phyloP scores from a whole-genome alignment of 2,888 invertebrate genomes.

The Amorpha juglandis region DNA sequence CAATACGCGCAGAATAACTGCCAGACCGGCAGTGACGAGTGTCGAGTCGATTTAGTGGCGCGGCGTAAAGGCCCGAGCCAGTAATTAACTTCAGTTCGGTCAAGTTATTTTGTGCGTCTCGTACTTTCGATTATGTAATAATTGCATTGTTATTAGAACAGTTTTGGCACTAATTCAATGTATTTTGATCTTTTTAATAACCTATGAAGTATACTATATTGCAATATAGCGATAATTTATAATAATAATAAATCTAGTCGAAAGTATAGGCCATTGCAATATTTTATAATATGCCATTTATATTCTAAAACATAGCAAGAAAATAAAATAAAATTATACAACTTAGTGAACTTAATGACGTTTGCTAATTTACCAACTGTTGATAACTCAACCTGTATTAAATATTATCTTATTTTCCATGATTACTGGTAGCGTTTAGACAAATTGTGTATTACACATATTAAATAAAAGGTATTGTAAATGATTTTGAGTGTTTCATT shows the following conservation, averaged over 20 bases:
- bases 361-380: slow-evolving; percentile 4
- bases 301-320: slow-evolving; percentile 11
- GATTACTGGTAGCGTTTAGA: slow-evolving; percentile 61
- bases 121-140: neutral
- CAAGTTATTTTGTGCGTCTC: neutral
- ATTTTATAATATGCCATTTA: slow-evolving; percentile 57
- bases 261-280: slow-evolving; percentile 83
- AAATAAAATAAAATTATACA: slow-evolving; percentile 5
- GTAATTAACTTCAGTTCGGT: no score
- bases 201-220: slow-evolving; percentile 35
- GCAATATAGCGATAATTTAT: slow-evolving; percentile 73
- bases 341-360: neutral
- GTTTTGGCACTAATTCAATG: slow-evolving; percentile 27
- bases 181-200: slow-evolving; percentile 13
- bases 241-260: slow-evolving; percentile 82
- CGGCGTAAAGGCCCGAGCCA: no score
- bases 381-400: slow-evolving; percentile 40
- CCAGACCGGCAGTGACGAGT: no score
- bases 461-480: slow-evolving; percentile 58
- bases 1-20: no score
- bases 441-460: slow-evolving; percentile 59
- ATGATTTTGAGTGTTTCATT: slow-evolving; percentile 15
- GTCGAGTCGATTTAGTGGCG: no score
- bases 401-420: slow-evolving; percentile 47
- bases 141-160: slow-evolving; percentile 18